These are phyloP conservation scores for Prostheceraeus crozeri DNA, from an alignment of 2,888 invertebrate genomes.

Conservation along the genomic window DNA sequence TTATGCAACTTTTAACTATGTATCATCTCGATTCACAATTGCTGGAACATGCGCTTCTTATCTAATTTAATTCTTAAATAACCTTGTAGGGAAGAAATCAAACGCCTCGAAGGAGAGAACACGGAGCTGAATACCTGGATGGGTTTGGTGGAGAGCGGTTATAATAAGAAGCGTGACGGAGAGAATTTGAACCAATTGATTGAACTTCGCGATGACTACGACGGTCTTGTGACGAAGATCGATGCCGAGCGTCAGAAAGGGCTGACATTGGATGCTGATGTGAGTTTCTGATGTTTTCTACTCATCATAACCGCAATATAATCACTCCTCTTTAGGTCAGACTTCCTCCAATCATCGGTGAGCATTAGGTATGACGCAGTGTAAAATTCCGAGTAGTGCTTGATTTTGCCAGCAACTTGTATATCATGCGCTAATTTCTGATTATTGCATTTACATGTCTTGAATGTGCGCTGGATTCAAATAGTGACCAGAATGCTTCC, in stretches of 20 bases:
- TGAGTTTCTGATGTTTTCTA: conserved; percentile 33
- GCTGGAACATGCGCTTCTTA: too few relatives aligned
- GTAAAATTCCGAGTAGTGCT: background rate
- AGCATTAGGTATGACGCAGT: background rate
- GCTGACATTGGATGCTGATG: conserved; percentile 43
- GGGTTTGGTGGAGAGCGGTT: conserved; percentile 44
- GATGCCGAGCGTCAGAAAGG: conserved; percentile 44
- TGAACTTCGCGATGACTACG: conserved; percentile 43
- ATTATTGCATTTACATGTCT: too few relatives aligned
- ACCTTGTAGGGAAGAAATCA: conserved; percentile 44
- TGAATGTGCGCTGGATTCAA: too few relatives aligned
- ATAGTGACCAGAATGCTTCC: too few relatives aligned
- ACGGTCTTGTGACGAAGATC: conserved; percentile 42
- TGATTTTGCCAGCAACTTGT: too few relatives aligned
- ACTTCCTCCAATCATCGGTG: background rate
- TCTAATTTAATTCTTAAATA: too few relatives aligned
- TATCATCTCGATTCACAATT: too few relatives aligned
- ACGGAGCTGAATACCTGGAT: conserved; percentile 44
- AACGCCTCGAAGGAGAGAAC: conserved; percentile 45
- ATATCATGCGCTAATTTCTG: too few relatives aligned
- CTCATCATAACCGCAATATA: background rate
- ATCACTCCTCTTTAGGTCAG: too few relatives aligned
- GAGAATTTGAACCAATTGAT: conserved; percentile 42
- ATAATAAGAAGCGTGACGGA: conserved; percentile 44
- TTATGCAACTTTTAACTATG: too few relatives aligned